phyloP scores from a whole-genome alignment of 2,888 invertebrate species.

The Agrotis ipsilon region DNA sequence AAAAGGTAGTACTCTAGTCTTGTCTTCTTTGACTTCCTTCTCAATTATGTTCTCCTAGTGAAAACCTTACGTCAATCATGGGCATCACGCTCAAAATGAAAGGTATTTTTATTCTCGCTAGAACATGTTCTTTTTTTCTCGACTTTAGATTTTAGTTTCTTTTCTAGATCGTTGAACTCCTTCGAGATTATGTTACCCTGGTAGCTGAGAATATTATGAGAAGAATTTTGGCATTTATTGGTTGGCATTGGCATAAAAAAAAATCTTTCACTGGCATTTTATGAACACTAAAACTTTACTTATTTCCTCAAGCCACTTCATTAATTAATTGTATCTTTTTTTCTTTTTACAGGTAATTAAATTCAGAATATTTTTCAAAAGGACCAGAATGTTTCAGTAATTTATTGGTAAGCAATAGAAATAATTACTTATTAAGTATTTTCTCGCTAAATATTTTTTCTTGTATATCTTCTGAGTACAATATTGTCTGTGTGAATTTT shows the following conservation, averaged over 20 bases:
- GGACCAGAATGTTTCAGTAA: not conserved
- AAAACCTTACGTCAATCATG: not conserved
- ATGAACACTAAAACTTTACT: not conserved
- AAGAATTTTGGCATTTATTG: too few relatives aligned
- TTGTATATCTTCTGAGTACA: too few relatives aligned
- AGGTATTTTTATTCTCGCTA: too few relatives aligned
- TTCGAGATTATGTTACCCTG: too few relatives aligned
- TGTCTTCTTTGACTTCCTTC: not conserved
- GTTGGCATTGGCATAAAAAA: too few relatives aligned
- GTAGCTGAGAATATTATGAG: too few relatives aligned
- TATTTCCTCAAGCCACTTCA: not conserved
- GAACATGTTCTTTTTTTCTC: too few relatives aligned
- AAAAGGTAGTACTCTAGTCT: too few relatives aligned
- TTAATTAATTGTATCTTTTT: not conserved
- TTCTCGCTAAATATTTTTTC: not conserved
- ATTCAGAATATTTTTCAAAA: not conserved
- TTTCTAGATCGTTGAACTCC: too few relatives aligned
- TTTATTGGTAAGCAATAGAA: slow-evolving; percentile 20
- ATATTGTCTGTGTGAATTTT: too few relatives aligned
- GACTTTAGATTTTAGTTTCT: too few relatives aligned
- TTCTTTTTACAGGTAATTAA: slow-evolving; percentile 34
- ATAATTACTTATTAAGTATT: not conserved
- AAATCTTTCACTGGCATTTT: too few relatives aligned
- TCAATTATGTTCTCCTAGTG: not conserved
- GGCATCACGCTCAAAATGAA: not conserved